Conservation (phyloP, 2,797 vertebrate genomes). For the Loriculus beryllinus region DNA sequence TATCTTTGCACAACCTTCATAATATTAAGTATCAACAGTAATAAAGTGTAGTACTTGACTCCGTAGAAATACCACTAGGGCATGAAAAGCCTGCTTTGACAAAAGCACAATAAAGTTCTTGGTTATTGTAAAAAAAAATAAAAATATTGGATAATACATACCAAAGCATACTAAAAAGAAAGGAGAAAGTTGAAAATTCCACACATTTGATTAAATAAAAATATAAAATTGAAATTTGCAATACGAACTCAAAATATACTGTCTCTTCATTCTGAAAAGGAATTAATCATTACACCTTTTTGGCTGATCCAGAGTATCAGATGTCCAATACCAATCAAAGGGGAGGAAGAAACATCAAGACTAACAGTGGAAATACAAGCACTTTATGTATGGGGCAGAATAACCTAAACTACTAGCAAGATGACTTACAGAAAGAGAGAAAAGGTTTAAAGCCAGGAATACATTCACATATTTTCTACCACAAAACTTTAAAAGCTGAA, state of each 20-base stretch:
- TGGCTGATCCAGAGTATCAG: neutral
- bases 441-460: neutral
- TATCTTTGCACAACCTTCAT: neutral
- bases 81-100: neutral
- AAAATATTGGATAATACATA: neutral
- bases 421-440: rapidly evolving
- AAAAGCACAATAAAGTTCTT: neutral
- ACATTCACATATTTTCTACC: neutral
- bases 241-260: neutral
- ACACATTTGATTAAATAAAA: neutral
- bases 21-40: neutral
- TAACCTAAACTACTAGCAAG: neutral
- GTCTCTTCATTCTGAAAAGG: neutral
- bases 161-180: neutral
- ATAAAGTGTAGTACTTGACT: neutral
- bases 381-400: neutral
- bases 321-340: neutral
- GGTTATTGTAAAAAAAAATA: neutral
- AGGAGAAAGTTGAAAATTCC: neutral
- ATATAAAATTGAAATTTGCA: neutral
- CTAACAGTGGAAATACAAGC: neutral
- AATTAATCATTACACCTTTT: neutral
- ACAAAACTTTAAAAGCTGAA: neutral
- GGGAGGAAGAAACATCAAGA: rapidly evolving
- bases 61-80: neutral